phyloP scores from a whole-genome alignment of 35 echinoderm and acorn worm species.

The Anneissia japonica region DNA sequence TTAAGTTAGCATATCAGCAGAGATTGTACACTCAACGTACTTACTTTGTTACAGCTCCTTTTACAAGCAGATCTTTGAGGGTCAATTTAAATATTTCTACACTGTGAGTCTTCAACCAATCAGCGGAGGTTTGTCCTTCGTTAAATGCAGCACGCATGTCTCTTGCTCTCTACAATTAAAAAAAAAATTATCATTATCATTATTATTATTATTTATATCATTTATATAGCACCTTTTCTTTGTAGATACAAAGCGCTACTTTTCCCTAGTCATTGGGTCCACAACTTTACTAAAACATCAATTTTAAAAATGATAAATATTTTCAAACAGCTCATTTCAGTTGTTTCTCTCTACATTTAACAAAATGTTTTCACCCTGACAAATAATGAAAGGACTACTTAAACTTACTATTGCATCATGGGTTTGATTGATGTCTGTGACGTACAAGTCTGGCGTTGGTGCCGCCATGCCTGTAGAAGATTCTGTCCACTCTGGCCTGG shows the following conservation, averaged over 20 bases:
- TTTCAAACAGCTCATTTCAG: neutral
- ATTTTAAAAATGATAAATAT: neutral
- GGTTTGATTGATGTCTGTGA: constrained; percentile 88
- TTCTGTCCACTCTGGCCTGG: constrained; percentile 61
- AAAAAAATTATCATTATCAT: neutral
- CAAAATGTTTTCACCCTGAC: neutral
- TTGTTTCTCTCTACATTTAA: neutral
- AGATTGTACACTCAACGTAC: neutral
- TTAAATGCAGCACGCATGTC: constrained; percentile 97
- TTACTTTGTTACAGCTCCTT: constrained; percentile 78
- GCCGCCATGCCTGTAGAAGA: constrained; percentile 37
- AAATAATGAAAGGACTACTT: too few species aligned
- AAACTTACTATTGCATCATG: constrained; percentile 83
- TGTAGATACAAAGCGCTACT: neutral
- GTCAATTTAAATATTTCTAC: constrained; percentile 81
- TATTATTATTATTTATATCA: neutral
- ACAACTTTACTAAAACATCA: neutral
- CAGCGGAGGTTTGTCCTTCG: constrained; percentile 83
- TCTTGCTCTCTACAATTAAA: constrained; percentile 57
- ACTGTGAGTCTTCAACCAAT: constrained; percentile 80
- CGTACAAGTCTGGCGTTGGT: constrained; percentile 72
- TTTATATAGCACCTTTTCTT: neutral
- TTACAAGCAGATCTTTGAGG: constrained; percentile 63
- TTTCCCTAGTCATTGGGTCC: neutral
- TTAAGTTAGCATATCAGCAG: neutral